phyloP scores from a whole-genome alignment of 2,888 invertebrate species.

The Eupithecia exiguata region DNA sequence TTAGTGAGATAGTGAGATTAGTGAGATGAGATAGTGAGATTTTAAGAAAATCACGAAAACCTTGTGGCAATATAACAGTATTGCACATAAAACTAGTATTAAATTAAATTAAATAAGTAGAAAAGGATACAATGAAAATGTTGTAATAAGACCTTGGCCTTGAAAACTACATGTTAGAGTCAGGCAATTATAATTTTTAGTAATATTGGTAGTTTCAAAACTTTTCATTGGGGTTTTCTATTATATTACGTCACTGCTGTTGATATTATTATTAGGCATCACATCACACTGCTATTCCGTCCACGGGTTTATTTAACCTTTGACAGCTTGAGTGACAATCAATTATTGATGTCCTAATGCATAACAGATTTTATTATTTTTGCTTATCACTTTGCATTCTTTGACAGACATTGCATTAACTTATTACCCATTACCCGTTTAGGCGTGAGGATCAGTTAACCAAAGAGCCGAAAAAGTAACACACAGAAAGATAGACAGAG shows the following conservation, averaged over 20 bases:
- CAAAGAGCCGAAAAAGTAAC: too few relatives aligned
- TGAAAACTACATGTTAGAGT: conserved; percentile 25
- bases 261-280: background rate
- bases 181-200: background rate
- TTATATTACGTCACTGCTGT: background rate
- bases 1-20: too few relatives aligned
- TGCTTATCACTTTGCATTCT: background rate
- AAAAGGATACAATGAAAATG: conserved; percentile 20
- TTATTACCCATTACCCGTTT: too few relatives aligned
- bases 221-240: background rate
- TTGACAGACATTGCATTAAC: background rate
- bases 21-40: too few relatives aligned
- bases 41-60: background rate
- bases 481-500: too few relatives aligned
- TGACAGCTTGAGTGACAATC: background rate
- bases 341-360: background rate
- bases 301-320: background rate
- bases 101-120: background rate
- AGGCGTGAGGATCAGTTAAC: too few relatives aligned
- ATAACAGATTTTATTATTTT: background rate
- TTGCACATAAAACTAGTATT: background rate
- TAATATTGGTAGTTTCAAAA: background rate
- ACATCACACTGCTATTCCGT: background rate
- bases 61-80: background rate
- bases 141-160: conserved; percentile 28